A percentile compares a stretch with the other conserved stretches of the same genome.
These are phyloP conservation scores for Pterocles gutturalis DNA, from an alignment of 2,113 vertebrate species.

Conservation along the genomic window DNA sequence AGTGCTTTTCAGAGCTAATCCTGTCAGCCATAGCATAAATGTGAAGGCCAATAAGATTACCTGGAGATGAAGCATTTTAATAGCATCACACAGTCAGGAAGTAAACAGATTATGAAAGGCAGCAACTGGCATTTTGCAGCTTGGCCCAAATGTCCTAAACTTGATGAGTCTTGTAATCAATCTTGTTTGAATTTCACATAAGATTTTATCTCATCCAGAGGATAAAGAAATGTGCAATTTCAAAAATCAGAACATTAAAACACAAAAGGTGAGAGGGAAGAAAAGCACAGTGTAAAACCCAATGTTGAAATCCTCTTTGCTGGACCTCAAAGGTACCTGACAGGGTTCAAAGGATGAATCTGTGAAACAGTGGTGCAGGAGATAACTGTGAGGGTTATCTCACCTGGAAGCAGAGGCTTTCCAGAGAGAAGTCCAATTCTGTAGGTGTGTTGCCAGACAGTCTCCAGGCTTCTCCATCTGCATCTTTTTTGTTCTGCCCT, in stretches of 20 bases:
- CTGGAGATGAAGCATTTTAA: slow-evolving; percentile 23
- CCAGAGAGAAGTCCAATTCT: neutral
- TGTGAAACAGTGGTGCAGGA: neutral
- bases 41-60: slow-evolving; percentile 27
- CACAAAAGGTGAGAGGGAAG: neutral
- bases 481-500: neutral
- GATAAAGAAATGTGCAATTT: neutral
- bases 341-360: neutral
- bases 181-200: slow-evolving; percentile 21
- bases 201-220: neutral
- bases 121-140: slow-evolving; percentile 30
- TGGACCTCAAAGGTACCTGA: neutral
- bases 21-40: slow-evolving; percentile 2
- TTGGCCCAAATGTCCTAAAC: neutral
- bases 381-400: neutral
- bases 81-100: slow-evolving; percentile 51
- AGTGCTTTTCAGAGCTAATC: slow-evolving; percentile 50
- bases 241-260: neutral
- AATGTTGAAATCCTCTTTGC: neutral
- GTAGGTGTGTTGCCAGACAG: neutral
- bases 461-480: neutral
- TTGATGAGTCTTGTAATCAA: slow-evolving; percentile 31
- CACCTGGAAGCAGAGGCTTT: neutral
- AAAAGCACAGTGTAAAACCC: neutral
- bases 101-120: slow-evolving; percentile 52